phyloP scores from a whole-genome alignment of 2,797 vertebrate genomes.

The Dendrocincla fuliginosa region DNA sequence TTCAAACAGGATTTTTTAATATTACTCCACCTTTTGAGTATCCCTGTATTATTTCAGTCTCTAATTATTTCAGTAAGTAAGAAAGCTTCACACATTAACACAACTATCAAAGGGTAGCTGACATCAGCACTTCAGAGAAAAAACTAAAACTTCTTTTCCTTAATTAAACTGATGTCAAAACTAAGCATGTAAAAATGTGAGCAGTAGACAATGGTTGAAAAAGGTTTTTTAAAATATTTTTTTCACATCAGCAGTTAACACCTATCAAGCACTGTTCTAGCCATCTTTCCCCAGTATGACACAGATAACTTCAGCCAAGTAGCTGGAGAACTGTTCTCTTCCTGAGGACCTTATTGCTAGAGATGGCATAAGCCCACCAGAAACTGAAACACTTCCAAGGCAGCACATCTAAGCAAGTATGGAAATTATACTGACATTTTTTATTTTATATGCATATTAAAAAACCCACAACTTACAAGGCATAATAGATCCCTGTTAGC shows the following conservation, averaged over 20 bases:
- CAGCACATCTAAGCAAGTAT: not conserved
- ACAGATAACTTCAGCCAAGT: not conserved
- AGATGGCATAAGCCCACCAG: not conserved
- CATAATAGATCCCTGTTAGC: constrained; percentile 95
- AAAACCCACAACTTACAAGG: constrained; percentile 85
- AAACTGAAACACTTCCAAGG: not conserved
- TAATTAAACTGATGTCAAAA: not conserved
- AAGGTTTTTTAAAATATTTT: not conserved
- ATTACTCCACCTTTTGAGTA: not conserved
- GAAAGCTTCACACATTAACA: not conserved
- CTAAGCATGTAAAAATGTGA: not conserved
- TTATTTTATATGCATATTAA: not conserved
- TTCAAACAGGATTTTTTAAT: not conserved
- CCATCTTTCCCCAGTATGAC: not conserved
- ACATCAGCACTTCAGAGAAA: not conserved
- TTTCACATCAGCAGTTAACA: not conserved
- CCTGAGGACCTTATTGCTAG: not conserved
- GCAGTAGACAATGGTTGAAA: not conserved
- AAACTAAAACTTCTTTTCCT: not conserved
- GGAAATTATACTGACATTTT: not conserved
- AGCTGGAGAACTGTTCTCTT: not conserved
- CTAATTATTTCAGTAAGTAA: not conserved
- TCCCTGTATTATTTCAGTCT: not conserved
- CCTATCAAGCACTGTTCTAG: not conserved
- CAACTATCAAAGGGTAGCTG: not conserved